These are phyloP conservation scores for Heterocephalus glaber DNA, from an alignment of 2,113 vertebrate genomes.

Conservation along the genomic window DNA sequence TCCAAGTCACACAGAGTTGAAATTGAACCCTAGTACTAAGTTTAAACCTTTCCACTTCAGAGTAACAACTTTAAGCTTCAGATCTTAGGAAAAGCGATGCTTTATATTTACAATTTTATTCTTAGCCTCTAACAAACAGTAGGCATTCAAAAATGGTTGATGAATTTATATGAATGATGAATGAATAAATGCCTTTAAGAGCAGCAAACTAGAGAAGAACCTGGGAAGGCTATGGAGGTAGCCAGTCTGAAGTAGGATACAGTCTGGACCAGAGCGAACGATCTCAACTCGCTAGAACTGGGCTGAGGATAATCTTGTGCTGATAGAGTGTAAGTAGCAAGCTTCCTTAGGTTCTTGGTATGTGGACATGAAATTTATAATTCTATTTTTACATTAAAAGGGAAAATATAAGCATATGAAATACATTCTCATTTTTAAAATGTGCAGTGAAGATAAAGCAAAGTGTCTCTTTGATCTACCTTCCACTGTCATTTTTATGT, in stretches of 20 bases:
- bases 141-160: not conserved
- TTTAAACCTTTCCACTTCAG: not conserved
- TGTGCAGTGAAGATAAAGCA: not conserved
- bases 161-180: not conserved
- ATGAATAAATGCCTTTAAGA: not conserved
- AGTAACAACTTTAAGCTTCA: conserved; percentile 5
- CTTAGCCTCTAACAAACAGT: not conserved
- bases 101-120: conserved; percentile 39
- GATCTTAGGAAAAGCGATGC: not conserved
- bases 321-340: not conserved
- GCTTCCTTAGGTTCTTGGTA: not conserved
- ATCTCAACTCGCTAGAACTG: not conserved
- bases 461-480: conserved; percentile 8
- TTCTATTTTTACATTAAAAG: conserved; percentile 17
- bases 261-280: not conserved
- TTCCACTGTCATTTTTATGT: conserved; percentile 1
- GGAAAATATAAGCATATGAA: conserved; percentile 25
- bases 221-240: not conserved
- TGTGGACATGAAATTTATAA: not conserved
- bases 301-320: not conserved
- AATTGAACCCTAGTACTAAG: not conserved
- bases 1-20: not conserved
- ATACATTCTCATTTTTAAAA: conserved; percentile 48
- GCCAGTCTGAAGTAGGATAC: not conserved
- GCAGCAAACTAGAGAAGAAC: not conserved